phyloP scores from a whole-genome alignment of 35 echinoderm and acorn worm species.

The Lytechinus variegatus region DNA sequence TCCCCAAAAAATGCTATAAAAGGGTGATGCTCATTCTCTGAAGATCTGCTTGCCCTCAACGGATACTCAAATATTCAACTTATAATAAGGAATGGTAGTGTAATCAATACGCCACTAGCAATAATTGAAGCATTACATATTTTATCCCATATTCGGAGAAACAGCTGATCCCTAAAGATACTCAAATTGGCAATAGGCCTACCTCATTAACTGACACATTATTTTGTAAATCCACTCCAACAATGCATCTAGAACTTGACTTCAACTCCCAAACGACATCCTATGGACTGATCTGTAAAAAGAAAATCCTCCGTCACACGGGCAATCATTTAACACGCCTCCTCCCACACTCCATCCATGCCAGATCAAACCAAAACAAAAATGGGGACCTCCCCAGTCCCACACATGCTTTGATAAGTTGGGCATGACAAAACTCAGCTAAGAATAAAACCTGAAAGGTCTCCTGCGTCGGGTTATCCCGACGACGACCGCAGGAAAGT shows the following conservation, averaged over 20 bases:
- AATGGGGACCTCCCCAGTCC: background rate
- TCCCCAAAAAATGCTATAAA: no score
- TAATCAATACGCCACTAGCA: background rate
- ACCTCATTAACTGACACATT: no score
- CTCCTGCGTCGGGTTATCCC: background rate
- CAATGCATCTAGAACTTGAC: no score
- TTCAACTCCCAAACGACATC: background rate
- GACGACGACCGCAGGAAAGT: background rate
- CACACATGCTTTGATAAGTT: background rate
- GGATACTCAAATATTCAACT: background rate
- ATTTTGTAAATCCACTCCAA: no score
- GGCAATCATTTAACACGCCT: background rate
- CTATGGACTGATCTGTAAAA: background rate
- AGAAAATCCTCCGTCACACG: background rate
- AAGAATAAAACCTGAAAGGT: conserved; percentile 20
- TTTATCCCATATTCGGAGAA: background rate
- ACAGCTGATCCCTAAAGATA: background rate
- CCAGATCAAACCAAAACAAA: background rate
- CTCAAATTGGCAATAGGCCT: no score
- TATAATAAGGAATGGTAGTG: background rate
- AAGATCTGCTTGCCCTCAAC: background rate
- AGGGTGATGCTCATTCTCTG: background rate
- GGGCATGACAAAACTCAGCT: conserved; percentile 9
- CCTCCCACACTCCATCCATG: background rate
- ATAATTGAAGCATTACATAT: background rate